phyloP scores from a whole-genome alignment of 1,140 invertebrate species.

The Pissodes strobi region DNA sequence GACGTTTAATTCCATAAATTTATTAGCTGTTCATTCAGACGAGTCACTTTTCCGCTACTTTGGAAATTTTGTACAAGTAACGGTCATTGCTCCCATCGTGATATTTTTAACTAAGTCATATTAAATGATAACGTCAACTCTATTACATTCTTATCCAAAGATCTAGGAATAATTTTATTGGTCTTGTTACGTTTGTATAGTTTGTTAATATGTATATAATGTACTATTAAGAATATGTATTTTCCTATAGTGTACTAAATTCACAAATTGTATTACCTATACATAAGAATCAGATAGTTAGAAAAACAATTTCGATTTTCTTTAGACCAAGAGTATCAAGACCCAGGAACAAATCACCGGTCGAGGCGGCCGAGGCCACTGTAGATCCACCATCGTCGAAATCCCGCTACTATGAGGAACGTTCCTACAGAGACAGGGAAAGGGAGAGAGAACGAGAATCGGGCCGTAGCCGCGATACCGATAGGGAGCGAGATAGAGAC shows the following conservation, averaged over 20 bases:
- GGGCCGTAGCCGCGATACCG: conserved; percentile 60
- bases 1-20: too few species aligned
- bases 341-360: conserved; percentile 62
- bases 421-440: conserved; percentile 72
- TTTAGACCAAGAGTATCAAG: conserved; percentile 57
- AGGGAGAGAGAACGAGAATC: conserved; percentile 64
- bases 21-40: too few species aligned
- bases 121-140: too few species aligned
- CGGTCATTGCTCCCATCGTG: too few species aligned
- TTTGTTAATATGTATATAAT: too few species aligned
- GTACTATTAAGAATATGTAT: too few species aligned
- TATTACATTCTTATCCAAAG: too few species aligned
- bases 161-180: not conserved
- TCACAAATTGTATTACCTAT: too few species aligned
- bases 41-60: too few species aligned
- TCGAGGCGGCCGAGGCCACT: conserved; percentile 61
- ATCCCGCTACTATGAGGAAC: conserved; percentile 78
- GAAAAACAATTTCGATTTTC: not conserved
- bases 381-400: conserved; percentile 62
- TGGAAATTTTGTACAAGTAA: too few species aligned
- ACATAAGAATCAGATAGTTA: not conserved
- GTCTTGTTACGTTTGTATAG: too few species aligned
- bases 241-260: too few species aligned
- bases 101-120: not conserved
- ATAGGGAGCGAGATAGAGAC: conserved; percentile 60